Evolutionary conservation across 2,113 vertebrate species (phyloP), one percentile per base, ranked within the genome.

Genomic region (Gadus macrocephalus): DNA sequence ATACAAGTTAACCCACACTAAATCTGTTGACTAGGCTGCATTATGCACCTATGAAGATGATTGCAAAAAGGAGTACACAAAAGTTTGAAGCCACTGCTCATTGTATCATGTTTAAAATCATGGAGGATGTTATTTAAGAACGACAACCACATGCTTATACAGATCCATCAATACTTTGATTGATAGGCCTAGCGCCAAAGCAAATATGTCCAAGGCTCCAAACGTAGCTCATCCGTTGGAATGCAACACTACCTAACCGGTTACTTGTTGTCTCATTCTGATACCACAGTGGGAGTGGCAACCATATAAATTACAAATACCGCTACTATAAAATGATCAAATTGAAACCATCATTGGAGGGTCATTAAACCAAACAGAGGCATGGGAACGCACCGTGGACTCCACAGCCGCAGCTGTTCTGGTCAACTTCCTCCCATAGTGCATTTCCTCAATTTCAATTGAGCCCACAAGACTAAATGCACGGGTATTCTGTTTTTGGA

Each of bases 291-390:
- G 68, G 65, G 73, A 74, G 66, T 53, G 75, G 56, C 60, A 69
- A 8, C n/a, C 74, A 55, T 61, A 70, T 64, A 71, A 69, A 35
- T 72, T 70, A 63, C 69, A 5, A 62, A 15, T 20, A 62, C 17
- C n/a, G 4, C 58, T 20, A 6, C 20, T 11, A 27, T 27, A 62
- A 15, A 22, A 25, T 31, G 35, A 62, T 70, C 73, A 38, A 8
- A 9, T 62, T 72, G 53, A 69, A 84, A 80, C 75, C 75, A 64
- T 9, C 28, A 79, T 58, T 71, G 81, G 68, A 82, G 80, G 84
- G 35, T 87, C 88, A 86, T 87, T 83, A 83, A 85, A 85, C 85
- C 82, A 87, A 89, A 85, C 77, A 79, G 83, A 86, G 83, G 67
- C 83, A 87, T 87, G 82, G 81, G 83, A 86, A 88, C 79, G 74